Percentiles rank a stretch among this genome's conserved stretches.
Conservation (phyloP, 2,113 vertebrate species). For the Hyperopisus bebe region DNA sequence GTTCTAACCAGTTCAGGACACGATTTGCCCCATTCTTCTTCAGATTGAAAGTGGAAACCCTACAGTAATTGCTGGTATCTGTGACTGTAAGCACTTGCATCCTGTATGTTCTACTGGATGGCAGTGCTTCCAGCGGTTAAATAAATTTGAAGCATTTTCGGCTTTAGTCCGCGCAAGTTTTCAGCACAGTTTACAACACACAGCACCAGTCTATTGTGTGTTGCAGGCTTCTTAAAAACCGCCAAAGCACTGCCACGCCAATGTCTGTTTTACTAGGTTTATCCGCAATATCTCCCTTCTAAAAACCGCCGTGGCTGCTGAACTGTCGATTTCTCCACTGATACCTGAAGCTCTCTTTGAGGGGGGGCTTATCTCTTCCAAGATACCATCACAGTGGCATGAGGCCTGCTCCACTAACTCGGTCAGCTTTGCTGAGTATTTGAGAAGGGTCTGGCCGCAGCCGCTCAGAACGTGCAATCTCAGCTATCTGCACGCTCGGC, state of each 20-base stretch:
- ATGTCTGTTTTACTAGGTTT: neutral
- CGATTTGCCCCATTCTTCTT: neutral
- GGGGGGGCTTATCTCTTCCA: neutral
- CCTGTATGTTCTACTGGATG: neutral
- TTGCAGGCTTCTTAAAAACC: neutral
- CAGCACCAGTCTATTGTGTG: neutral
- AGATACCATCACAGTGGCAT: neutral
- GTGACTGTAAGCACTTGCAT: neutral
- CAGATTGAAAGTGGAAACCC: neutral
- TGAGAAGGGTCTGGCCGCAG: too few relatives aligned
- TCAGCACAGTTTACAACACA: neutral
- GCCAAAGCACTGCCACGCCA: neutral
- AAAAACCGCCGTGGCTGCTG: neutral
- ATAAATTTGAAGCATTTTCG: neutral
- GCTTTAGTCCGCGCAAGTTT: neutral
- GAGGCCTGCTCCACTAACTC: neutral
- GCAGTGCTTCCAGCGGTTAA: neutral
- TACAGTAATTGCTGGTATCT: neutral
- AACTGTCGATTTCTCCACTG: neutral
- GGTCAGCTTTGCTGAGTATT: neutral
- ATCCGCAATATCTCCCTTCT: neutral
- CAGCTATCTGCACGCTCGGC: too few relatives aligned
- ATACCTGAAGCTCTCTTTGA: neutral
- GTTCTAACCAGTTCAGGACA: neutral
- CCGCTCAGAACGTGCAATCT: too few relatives aligned